Evolutionary conservation across 1,140 invertebrate genomes (phyloP).

Genomic region (Platorchestia sp.): DNA sequence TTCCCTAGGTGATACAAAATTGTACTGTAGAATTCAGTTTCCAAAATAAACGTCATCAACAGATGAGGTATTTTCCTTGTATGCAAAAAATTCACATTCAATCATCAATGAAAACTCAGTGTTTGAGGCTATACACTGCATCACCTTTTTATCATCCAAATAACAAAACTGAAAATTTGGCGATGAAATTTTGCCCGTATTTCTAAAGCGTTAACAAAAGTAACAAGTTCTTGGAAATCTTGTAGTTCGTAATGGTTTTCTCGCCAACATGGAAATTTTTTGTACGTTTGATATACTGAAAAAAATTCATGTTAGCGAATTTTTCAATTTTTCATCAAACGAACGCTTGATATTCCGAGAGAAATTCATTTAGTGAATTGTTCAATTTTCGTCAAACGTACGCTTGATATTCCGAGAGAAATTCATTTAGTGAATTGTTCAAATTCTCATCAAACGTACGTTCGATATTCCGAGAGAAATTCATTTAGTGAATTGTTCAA

Average conservation of each 20-base stretch:
- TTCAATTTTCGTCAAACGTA: too few relatives aligned
- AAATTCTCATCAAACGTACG: too few relatives aligned
- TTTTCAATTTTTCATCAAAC: too few relatives aligned
- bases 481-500: too few relatives aligned
- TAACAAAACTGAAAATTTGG: neutral
- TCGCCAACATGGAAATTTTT: neutral
- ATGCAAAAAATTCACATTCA: neutral
- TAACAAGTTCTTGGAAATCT: neutral
- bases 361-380: too few relatives aligned
- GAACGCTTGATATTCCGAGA: too few relatives aligned
- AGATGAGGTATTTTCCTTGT: neutral
- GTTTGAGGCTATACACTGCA: neutral
- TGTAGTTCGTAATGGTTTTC: neutral
- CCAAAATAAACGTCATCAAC: neutral
- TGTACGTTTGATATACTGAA: neutral
- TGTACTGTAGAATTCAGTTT: neutral
- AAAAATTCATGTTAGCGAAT: too few relatives aligned
- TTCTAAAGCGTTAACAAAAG: neutral
- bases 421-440: too few relatives aligned
- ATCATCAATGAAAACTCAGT: too few relatives aligned
- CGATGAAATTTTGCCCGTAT: neutral
- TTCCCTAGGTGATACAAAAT: too few relatives aligned
- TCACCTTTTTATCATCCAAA: neutral
- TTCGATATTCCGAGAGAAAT: too few relatives aligned
- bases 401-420: too few relatives aligned